Percentiles rank a stretch among this genome's conserved stretches.
Conservation (phyloP, 2,888 invertebrate species). For the Apomyelois bistriatella region DNA sequence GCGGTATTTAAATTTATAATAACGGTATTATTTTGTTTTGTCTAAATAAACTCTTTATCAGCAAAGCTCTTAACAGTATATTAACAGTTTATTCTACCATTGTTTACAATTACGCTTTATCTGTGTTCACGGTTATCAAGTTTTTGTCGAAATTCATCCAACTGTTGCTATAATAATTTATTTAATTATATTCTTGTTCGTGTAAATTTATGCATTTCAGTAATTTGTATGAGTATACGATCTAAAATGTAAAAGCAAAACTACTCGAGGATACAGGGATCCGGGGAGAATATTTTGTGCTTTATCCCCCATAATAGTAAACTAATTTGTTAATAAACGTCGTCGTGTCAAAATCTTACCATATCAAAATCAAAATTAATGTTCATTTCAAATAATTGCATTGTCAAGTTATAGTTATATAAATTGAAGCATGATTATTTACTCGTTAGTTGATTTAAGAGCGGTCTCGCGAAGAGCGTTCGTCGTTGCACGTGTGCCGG, state of each 20-base stretch:
- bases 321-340: too few relatives aligned
- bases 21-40: slow-evolving; percentile 50
- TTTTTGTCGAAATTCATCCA: slow-evolving; percentile 55
- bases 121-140: slow-evolving; percentile 58
- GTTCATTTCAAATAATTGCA: too few relatives aligned
- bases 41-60: slow-evolving; percentile 60
- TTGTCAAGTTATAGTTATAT: background rate
- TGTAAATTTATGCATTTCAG: too few relatives aligned
- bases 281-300: too few relatives aligned
- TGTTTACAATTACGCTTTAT: slow-evolving; percentile 74
- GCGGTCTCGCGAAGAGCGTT: slow-evolving; percentile 42
- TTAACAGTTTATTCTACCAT: slow-evolving; percentile 45
- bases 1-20: slow-evolving; percentile 5
- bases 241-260: too few relatives aligned
- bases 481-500: slow-evolving; percentile 60
- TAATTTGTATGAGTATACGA: too few relatives aligned
- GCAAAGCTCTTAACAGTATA: slow-evolving; percentile 57
- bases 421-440: slow-evolving; percentile 50
- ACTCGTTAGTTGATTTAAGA: slow-evolving; percentile 47
- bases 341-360: too few relatives aligned
- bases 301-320: too few relatives aligned
- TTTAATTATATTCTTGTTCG: slow-evolving; percentile 12
- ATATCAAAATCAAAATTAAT: too few relatives aligned
- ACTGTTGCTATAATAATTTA: slow-evolving; percentile 64
- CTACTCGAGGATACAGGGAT: too few relatives aligned